These are phyloP conservation scores for Gobio occitaniae DNA, from an alignment of 2,797 vertebrate species.

Conservation along the genomic window DNA sequence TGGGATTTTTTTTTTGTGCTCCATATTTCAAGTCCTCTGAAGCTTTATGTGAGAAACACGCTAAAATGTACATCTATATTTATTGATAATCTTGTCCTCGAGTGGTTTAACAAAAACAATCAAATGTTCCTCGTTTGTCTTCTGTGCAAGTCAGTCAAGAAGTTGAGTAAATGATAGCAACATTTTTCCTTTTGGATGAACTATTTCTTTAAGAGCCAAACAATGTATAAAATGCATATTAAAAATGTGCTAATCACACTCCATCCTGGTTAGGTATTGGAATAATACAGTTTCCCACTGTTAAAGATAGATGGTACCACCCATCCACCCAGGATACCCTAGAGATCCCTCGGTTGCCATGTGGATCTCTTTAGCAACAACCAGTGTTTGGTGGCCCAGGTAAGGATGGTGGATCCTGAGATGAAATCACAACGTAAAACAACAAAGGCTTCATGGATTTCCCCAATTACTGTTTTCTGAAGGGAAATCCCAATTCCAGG, in stretches of 20 bases:
- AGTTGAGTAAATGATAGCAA: background rate
- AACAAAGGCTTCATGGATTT: constrained; percentile 59
- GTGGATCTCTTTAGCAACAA: constrained; percentile 56
- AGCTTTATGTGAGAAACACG: background rate
- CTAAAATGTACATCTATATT: background rate
- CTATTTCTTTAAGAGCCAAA: background rate
- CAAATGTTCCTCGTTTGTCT: background rate
- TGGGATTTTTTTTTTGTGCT: background rate
- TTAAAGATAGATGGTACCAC: constrained; percentile 27
- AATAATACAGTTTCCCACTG: background rate
- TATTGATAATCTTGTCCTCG: background rate
- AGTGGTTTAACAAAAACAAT: background rate
- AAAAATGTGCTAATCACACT: background rate
- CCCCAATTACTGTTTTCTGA: constrained; percentile 64
- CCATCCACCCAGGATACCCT: constrained; percentile 43
- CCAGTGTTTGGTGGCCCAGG: constrained; percentile 25
- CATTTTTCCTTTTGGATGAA: background rate
- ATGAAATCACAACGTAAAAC: constrained; percentile 37
- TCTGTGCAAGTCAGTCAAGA: background rate
- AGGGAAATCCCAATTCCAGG: constrained; percentile 60
- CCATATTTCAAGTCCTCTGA: background rate
- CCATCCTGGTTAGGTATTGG: background rate
- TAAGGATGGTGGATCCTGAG: constrained; percentile 18
- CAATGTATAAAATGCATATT: background rate
- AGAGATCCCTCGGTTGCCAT: constrained; percentile 40